Base-by-base conservation (phyloP, 2,888 invertebrate species). In the Scrobipalpa costella region DNA sequence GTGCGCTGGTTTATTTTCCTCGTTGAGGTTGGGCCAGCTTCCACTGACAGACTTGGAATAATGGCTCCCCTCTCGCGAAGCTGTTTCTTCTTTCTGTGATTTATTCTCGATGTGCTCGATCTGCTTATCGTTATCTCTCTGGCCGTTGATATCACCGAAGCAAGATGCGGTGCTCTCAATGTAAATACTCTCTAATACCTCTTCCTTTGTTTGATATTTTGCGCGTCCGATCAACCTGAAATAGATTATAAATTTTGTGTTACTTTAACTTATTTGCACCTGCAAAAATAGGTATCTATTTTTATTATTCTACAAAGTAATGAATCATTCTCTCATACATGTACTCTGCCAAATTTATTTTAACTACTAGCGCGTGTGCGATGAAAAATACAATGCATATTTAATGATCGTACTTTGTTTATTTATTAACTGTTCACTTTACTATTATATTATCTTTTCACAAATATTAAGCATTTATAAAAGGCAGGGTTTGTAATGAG, bases 81-180 rank as follows among this genome's bases (percentile, higher is more conserved):
- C 60, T 21, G 77, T 74, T 74, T 86, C 87, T 73, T 87, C 88
- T 74, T 86, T 87, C 68, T 85, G 84, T 61, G 82, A 80, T 71
- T 81, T 84, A 27, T 78, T 81, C 63, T 85, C 85, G 55, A 69
- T 71, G 57, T 74, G 79, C 68, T 84, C 76, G 69, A 69, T 61
- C 57, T 71, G 74, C 64, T 74, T 81, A 64, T 83, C 82, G 75
- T 79, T 84, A 72, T 84, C 85, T 69, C 79, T 85, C 65, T 88
- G 87, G 63, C 85, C 86, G 73, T 88, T 91, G 70, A 92, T 90
- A 65, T 90, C 91, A 52, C 90, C 92, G 74, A 92, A 92, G 74
- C 92, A 92, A 68, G 92, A 91, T 61, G 85, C 91, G 57, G 91
- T 91, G 68, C 92, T 91, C 67, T 92, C 91, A 66, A 91, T 92